phyloP scores from a whole-genome alignment of 2,113 vertebrate genomes.

The Camelus bactrianus region DNA sequence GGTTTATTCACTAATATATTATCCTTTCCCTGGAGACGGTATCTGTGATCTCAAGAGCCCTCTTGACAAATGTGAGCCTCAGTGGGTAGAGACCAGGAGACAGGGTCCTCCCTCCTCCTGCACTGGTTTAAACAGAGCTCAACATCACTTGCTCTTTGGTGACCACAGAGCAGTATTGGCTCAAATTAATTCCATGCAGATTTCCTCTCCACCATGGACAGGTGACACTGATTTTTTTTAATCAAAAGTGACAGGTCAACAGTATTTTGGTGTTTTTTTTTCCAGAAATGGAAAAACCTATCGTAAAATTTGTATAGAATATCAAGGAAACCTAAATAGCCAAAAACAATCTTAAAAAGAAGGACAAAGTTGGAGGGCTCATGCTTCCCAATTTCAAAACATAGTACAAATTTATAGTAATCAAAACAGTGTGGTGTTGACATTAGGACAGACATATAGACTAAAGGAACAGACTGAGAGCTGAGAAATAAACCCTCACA shows the following conservation, averaged over 20 bases:
- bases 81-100: background rate
- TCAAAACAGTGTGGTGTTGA: background rate
- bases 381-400: background rate
- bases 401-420: background rate
- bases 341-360: background rate
- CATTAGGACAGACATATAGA: background rate
- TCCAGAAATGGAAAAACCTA: conserved; percentile 3
- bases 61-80: background rate
- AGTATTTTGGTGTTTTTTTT: background rate
- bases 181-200: background rate
- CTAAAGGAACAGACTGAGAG: background rate
- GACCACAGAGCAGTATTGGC: background rate
- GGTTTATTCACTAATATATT: background rate
- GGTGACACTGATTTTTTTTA: background rate
- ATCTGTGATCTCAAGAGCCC: background rate
- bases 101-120: background rate
- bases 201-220: background rate
- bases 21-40: background rate
- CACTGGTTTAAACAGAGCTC: background rate
- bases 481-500: background rate
- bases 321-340: background rate
- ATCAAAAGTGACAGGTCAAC: background rate
- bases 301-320: background rate
- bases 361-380: background rate
- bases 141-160: background rate